These are phyloP conservation scores for Steromphala cineraria DNA, from an alignment of 2,888 invertebrate genomes.

Conservation along the genomic window DNA sequence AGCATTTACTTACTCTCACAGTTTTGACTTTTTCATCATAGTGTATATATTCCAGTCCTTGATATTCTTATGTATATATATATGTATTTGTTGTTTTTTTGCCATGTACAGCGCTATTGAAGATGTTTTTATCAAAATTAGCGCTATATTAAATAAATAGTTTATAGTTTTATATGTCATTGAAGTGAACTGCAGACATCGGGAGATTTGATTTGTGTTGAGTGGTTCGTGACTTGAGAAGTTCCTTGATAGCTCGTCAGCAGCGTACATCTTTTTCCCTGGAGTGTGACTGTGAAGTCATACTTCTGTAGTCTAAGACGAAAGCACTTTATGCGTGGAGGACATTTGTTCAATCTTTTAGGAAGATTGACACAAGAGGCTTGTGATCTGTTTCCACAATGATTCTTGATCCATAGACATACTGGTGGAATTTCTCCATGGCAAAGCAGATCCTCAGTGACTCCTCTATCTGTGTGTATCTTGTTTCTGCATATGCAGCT, in stretches of 20 bases:
- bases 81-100: too few relatives aligned
- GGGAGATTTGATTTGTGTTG: background rate
- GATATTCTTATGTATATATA: too few relatives aligned
- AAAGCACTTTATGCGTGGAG: constrained; percentile 28
- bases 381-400: constrained; percentile 30
- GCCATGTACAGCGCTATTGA: too few relatives aligned
- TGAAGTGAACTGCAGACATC: too few relatives aligned
- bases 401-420: constrained; percentile 20
- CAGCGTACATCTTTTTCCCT: constrained; percentile 23
- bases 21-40: too few relatives aligned
- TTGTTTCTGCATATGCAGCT: constrained; percentile 31
- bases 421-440: constrained; percentile 25
- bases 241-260: constrained; percentile 20
- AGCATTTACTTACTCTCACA: too few relatives aligned
- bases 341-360: constrained; percentile 24
- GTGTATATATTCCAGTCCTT: too few relatives aligned
- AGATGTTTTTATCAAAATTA: too few relatives aligned
- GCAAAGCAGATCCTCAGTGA: constrained; percentile 30
- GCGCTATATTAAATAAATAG: too few relatives aligned
- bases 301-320: constrained; percentile 27
- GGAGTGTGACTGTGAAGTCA: constrained; percentile 24
- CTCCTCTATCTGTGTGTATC: constrained; percentile 31
- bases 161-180: too few relatives aligned
- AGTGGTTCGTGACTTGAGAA: background rate
- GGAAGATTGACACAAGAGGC: constrained; percentile 22